These are phyloP conservation scores for Dryas iulia DNA, from an alignment of 1,140 invertebrate species.

Conservation along the genomic window DNA sequence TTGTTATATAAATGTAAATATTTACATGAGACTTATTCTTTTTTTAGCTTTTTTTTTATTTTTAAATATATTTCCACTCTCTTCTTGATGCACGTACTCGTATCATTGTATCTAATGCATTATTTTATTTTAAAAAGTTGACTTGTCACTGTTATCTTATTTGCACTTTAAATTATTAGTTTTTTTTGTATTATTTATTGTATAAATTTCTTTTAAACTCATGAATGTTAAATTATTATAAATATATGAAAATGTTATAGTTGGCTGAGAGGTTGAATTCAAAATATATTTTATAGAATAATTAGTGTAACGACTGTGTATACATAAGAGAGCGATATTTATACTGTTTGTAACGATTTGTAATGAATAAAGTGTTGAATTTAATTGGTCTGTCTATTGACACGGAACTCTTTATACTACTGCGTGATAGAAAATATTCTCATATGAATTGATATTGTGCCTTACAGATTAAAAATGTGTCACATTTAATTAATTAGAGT, in stretches of 20 bases:
- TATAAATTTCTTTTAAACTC: neutral
- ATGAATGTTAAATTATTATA: too few species aligned
- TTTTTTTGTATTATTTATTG: neutral
- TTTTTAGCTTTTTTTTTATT: neutral
- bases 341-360: constrained; percentile 33
- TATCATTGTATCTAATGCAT: neutral
- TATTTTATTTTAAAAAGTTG: neutral
- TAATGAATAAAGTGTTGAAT: constrained; percentile 43
- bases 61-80: neutral
- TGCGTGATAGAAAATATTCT: constrained; percentile 2
- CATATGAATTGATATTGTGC: too few species aligned
- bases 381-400: constrained; percentile 14
- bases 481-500: too few species aligned
- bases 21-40: neutral
- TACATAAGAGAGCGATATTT: constrained; percentile 26
- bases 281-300: neutral
- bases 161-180: neutral
- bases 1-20: neutral
- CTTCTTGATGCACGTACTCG: neutral
- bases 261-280: neutral
- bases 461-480: too few species aligned
- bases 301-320: neutral
- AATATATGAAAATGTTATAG: neutral
- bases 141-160: neutral
- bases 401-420: neutral